Conservation (phyloP, 2,888 invertebrate species). For the Leucoptera coffeella region DNA sequence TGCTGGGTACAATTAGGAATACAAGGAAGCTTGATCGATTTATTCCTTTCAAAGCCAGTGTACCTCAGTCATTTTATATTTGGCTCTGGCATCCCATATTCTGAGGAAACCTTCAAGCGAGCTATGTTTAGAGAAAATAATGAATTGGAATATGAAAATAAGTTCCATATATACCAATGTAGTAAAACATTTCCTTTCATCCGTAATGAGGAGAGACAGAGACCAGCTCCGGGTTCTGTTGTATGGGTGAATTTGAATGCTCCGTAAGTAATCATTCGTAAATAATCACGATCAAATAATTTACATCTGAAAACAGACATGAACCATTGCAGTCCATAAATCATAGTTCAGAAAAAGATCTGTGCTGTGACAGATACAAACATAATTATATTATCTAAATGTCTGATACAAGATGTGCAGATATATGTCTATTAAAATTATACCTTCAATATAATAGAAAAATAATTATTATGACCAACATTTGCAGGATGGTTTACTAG, state of each 20-base stretch:
- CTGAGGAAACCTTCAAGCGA: conserved; percentile 49
- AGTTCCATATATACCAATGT: conserved; percentile 21
- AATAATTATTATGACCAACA: too few species aligned
- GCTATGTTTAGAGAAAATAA: conserved; percentile 33
- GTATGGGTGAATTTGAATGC: conserved; percentile 19
- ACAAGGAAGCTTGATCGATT: conserved; percentile 74
- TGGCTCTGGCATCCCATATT: conserved; percentile 61
- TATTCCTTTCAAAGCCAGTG: conserved; percentile 61
- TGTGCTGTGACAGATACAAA: too few species aligned
- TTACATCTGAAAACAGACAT: too few species aligned
- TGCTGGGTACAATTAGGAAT: conserved; percentile 83
- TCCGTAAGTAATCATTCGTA: conserved; percentile 14
- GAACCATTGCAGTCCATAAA: conserved; percentile 1
- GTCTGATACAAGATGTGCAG: too few species aligned
- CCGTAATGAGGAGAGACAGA: conserved; percentile 15
- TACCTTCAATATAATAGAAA: too few species aligned
- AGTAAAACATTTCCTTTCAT: conserved; percentile 15
- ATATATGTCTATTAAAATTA: too few species aligned
- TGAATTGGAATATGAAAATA: too few species aligned
- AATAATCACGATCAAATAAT: too few species aligned
- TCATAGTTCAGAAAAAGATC: conserved; percentile 4
- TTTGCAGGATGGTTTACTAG: too few species aligned
- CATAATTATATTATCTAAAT: too few species aligned
- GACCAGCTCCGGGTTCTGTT: conserved; percentile 27
- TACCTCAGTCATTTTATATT: conserved; percentile 66